These are phyloP conservation scores for Dipodomys spectabilis DNA, from an alignment of 2,113 vertebrate species.

Conservation along the genomic window DNA sequence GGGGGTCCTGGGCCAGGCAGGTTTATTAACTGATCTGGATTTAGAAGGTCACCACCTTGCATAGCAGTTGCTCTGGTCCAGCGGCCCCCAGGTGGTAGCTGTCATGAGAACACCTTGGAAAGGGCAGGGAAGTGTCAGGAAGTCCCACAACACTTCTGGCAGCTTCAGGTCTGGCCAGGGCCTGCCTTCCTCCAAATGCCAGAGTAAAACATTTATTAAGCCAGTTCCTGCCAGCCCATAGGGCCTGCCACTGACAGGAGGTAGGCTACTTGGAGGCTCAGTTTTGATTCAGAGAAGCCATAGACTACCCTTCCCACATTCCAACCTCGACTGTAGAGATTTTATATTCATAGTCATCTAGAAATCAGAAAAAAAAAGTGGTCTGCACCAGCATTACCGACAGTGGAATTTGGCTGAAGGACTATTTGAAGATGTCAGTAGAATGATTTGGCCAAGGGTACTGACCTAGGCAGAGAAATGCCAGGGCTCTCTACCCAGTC, in stretches of 20 bases:
- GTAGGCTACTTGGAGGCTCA: background rate
- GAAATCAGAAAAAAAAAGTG: background rate
- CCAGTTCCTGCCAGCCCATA: background rate
- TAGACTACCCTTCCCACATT: background rate
- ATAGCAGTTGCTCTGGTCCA: background rate
- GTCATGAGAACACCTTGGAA: slow-evolving; percentile 74
- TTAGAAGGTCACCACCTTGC: slow-evolving; percentile 76
- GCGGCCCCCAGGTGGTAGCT: slow-evolving; percentile 61
- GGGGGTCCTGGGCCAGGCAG: background rate
- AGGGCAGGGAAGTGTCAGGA: slow-evolving; percentile 53
- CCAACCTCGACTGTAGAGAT: no score
- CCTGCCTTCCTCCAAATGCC: slow-evolving; percentile 74
- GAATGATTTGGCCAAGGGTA: background rate
- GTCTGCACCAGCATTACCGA: background rate
- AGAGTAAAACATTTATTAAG: slow-evolving; percentile 69
- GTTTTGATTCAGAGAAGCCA: background rate
- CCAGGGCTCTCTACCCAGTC: background rate
- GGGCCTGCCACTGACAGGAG: slow-evolving; percentile 2
- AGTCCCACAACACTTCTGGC: background rate
- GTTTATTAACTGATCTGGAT: slow-evolving; percentile 64
- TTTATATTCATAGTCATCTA: background rate
- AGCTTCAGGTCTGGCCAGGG: background rate
- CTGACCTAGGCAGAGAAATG: background rate
- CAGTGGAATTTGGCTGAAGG: background rate
- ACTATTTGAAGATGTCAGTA: background rate